Conservation (phyloP, 2,888 invertebrate genomes). For the Drosophila quinaria region DNA sequence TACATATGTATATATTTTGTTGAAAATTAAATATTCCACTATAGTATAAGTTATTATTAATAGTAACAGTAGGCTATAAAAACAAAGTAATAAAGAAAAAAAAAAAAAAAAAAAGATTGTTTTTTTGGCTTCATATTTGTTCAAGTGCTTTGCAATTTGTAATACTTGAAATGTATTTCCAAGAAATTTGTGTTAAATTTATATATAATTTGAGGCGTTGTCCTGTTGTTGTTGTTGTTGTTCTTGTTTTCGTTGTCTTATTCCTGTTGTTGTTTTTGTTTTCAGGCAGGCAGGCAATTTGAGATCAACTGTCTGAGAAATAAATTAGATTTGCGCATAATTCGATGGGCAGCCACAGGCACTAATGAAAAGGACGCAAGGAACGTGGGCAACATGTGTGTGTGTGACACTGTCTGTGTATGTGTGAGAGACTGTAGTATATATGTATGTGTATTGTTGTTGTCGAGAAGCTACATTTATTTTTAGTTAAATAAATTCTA, state of each 20-base stretch:
- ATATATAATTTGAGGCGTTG: conserved; percentile 10
- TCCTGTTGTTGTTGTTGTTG: conserved; percentile 11
- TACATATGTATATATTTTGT: too few relatives aligned
- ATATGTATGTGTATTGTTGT: conserved; percentile 3
- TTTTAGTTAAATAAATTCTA: conserved; percentile 71
- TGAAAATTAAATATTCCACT: too few relatives aligned
- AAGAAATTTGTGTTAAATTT: conserved; percentile 34
- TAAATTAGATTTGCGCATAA: conserved; percentile 69
- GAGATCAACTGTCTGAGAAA: conserved; percentile 52
- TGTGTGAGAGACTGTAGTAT: conserved; percentile 1
- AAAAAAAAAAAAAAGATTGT: too few relatives aligned
- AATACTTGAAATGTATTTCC: conserved; percentile 25
- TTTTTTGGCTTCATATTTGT: conserved; percentile 19
- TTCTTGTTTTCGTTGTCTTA: conserved; percentile 8
- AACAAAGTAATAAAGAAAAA: too few relatives aligned
- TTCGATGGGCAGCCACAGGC: conserved; percentile 67
- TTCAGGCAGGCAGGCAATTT: conserved; percentile 46
- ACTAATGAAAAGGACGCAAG: conserved; percentile 44
- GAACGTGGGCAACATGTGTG: conserved; percentile 9
- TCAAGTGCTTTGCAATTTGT: conserved; percentile 21
- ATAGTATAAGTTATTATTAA: too few relatives aligned
- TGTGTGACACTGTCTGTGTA: conserved; percentile 8
- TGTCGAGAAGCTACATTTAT: conserved; percentile 41
- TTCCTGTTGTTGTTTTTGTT: conserved; percentile 15
- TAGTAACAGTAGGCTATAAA: too few relatives aligned